Evolutionary conservation across 2,113 vertebrate species (phyloP).

Genomic region (Xenopus laevis): DNA sequence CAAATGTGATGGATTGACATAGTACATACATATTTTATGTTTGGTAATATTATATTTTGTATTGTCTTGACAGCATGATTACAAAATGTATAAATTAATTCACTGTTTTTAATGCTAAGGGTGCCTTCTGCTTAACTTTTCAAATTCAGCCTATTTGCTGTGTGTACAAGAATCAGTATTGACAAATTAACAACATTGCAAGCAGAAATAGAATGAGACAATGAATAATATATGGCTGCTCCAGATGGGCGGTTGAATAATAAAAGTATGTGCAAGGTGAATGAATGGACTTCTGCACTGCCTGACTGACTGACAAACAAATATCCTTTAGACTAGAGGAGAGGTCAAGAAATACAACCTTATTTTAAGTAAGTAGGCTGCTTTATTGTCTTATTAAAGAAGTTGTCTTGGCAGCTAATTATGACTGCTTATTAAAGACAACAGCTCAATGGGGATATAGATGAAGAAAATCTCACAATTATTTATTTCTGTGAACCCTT

Average conservation of each 20-base stretch:
- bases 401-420: neutral
- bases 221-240: neutral
- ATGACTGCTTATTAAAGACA: neutral
- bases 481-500: neutral
- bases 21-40: no score
- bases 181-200: no score
- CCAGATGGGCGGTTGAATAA: neutral
- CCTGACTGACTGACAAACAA: neutral
- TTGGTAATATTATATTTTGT: no score
- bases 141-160: no score
- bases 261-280: neutral
- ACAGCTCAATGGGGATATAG: neutral
- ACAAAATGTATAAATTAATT: no score
- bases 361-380: neutral
- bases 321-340: neutral
- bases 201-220: neutral
- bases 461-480: neutral
- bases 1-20: no score
- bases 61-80: no score
- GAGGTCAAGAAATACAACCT: neutral
- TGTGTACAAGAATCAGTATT: no score
- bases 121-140: no score
- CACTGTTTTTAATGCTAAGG: no score
- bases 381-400: neutral
- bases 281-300: neutral